Conservation (phyloP, 2,888 invertebrate species). For the Elysia crispata region DNA sequence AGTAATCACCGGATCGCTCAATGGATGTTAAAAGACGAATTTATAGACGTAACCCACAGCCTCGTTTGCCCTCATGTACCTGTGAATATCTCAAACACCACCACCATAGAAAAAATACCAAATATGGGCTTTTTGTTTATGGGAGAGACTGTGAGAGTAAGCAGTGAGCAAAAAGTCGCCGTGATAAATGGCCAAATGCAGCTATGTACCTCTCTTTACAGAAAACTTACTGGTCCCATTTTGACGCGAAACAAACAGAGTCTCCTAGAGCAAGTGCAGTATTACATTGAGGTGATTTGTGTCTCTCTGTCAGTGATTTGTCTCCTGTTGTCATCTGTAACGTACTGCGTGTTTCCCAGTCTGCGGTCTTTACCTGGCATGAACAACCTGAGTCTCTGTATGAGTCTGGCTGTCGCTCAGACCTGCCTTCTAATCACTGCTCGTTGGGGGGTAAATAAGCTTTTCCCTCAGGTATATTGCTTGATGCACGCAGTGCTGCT, state of each 20-base stretch:
- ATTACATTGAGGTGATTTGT: constrained; percentile 39
- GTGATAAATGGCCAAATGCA: not conserved
- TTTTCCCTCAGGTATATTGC: not conserved
- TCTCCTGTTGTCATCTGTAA: constrained; percentile 49
- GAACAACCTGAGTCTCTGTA: constrained; percentile 53
- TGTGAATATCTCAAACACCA: constrained; percentile 6
- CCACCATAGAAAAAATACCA: not conserved
- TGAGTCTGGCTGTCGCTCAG: constrained; percentile 50
- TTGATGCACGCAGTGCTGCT: constrained; percentile 15
- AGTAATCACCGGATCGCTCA: no score
- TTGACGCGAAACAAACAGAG: not conserved
- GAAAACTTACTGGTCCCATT: not conserved
- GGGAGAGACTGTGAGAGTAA: no score
- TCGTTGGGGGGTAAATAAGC: not conserved
- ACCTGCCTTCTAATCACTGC: constrained; percentile 33
- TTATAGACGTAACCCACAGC: constrained; percentile 35
- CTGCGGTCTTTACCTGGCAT: constrained; percentile 54
- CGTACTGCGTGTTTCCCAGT: constrained; percentile 50
- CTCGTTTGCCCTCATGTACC: constrained; percentile 31
- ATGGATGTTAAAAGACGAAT: not conserved
- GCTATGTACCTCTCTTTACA: not conserved
- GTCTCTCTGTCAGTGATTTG: constrained; percentile 49
- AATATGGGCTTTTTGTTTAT: no score
- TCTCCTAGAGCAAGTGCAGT: not conserved
- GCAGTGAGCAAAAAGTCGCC: no score